These are phyloP conservation scores for Hapalemur alaotrensis DNA, from an alignment of 2,797 vertebrate genomes.

Conservation along the genomic window DNA sequence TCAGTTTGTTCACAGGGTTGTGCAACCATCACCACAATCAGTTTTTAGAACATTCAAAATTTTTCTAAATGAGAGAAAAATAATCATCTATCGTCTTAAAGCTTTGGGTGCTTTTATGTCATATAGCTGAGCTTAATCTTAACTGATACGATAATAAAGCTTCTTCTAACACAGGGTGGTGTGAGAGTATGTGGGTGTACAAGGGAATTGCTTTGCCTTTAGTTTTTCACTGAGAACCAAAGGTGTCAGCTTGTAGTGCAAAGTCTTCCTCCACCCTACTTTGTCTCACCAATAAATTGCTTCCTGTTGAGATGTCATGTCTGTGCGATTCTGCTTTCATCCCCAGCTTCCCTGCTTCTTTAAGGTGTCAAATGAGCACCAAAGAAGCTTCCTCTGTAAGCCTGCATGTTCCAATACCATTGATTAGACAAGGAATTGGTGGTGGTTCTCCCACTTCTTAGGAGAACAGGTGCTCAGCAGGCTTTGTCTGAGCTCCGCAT, in stretches of 20 bases:
- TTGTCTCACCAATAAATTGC: not conserved
- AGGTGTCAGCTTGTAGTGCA: not conserved
- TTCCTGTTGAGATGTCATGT: not conserved
- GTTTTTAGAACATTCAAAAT: not conserved
- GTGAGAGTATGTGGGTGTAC: too few species aligned
- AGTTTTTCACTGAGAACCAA: not conserved
- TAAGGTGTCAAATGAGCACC: not conserved
- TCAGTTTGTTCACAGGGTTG: not conserved
- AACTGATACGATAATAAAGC: not conserved
- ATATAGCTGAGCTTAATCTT: not conserved
- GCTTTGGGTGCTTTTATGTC: not conserved
- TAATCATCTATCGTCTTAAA: not conserved
- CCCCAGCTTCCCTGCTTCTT: not conserved
- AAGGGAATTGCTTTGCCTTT: not conserved
- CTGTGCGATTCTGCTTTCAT: not conserved
- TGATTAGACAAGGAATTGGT: not conserved
- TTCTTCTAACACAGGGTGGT: not conserved
- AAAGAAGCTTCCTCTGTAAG: not conserved
- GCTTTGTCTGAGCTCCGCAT: not conserved
- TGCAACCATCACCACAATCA: not conserved
- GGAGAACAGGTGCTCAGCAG: not conserved
- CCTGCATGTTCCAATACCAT: not conserved
- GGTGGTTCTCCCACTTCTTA: not conserved
- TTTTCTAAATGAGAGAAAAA: conserved; percentile 21
- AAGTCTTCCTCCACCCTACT: not conserved